A percentile compares a stretch with the other conserved stretches of the same genome.
Conservation (phyloP, 1,140 invertebrate species). For the Tetranychus cinnabarinus region DNA sequence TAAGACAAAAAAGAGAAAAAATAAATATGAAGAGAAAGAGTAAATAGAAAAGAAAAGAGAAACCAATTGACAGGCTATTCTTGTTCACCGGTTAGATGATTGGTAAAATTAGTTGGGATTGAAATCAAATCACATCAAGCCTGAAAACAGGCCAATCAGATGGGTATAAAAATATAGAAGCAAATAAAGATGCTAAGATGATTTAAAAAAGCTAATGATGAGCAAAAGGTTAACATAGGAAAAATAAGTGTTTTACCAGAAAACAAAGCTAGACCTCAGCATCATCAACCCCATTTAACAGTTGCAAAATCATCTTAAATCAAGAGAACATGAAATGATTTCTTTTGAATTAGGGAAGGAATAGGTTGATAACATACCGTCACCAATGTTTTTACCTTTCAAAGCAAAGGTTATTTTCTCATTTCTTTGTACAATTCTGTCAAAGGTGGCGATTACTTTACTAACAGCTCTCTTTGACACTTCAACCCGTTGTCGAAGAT, state of each 20-base stretch:
- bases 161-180: too few species aligned
- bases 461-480: constrained; percentile 50
- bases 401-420: constrained; percentile 68
- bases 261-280: too few species aligned
- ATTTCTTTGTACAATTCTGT: constrained; percentile 72
- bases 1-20: background rate
- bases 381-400: constrained; percentile 32
- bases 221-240: too few species aligned
- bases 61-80: too few species aligned
- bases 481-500: constrained; percentile 73
- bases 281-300: too few species aligned
- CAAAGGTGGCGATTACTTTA: constrained; percentile 77
- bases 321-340: background rate
- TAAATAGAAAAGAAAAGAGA: background rate
- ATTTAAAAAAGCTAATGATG: too few species aligned
- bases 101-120: background rate
- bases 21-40: background rate
- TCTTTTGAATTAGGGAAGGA: background rate
- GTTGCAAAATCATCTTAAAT: too few species aligned
- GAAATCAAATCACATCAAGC: too few species aligned
- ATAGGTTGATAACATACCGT: background rate
- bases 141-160: too few species aligned
- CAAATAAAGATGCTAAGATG: too few species aligned
- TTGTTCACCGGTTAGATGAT: too few species aligned
- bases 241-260: too few species aligned